These are phyloP conservation scores for Tetramorium alpestre DNA, from an alignment of 1,140 invertebrate genomes.

Conservation along the genomic window DNA sequence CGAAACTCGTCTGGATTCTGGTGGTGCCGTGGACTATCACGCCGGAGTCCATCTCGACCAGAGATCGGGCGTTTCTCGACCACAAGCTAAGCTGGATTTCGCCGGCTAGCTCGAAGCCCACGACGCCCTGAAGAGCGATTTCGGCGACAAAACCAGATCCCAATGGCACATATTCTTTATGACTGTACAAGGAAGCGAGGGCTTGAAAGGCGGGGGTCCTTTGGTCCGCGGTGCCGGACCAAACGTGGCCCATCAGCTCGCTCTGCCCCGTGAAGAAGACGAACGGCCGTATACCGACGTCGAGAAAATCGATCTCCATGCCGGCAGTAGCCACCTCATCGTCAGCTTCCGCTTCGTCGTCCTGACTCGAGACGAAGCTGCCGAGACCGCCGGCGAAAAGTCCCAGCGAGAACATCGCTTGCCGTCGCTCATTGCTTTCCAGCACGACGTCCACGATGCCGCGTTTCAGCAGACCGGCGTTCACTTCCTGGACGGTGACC, in stretches of 20 bases:
- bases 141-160: slow-evolving; percentile 91
- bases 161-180: slow-evolving; percentile 89
- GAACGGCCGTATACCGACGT: slow-evolving; percentile 92
- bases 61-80: slow-evolving; percentile 94
- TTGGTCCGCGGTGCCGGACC: slow-evolving; percentile 93
- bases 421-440: slow-evolving; percentile 84
- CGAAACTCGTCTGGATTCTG: slow-evolving; percentile 89
- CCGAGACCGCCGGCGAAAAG: slow-evolving; percentile 93
- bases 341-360: slow-evolving; percentile 81
- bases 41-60: slow-evolving; percentile 92
- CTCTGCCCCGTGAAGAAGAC: slow-evolving; percentile 94
- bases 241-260: slow-evolving; percentile 96
- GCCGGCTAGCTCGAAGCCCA: slow-evolving; percentile 94
- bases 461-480: slow-evolving; percentile 90
- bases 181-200: slow-evolving; percentile 91
- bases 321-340: slow-evolving; percentile 91
- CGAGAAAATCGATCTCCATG: slow-evolving; percentile 93
- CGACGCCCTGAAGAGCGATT: slow-evolving; percentile 89
- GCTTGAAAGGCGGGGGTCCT: slow-evolving; percentile 93
- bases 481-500: slow-evolving; percentile 91
- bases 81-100: slow-evolving; percentile 94
- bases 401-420: slow-evolving; percentile 88
- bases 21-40: slow-evolving; percentile 89
- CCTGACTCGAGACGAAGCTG: slow-evolving; percentile 87
- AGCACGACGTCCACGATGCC: slow-evolving; percentile 91